Base-by-base conservation (phyloP, 1,140 invertebrate species). In the Drosophila prosaltans region DNA sequence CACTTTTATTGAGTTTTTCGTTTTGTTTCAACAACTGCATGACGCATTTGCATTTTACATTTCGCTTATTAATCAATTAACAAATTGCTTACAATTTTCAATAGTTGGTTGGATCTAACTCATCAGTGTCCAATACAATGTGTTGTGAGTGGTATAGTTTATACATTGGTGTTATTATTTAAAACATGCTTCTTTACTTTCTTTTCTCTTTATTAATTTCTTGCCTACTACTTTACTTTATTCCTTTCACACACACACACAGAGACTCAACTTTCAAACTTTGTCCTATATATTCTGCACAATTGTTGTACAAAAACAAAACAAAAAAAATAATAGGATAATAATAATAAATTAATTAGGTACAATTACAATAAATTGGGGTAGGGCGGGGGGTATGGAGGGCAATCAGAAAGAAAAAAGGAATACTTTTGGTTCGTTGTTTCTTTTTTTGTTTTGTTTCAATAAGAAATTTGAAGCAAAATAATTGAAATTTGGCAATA, bases 21-120 rank as follows among this genome's bases (percentile, higher is more conserved):
- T 89, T 88, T 71, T 81, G 69, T 89, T 89, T 83, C 78, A 78
- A 89, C 80, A 89, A 89, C 84, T 89, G 84, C 71, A 70, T 89
- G 77, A 80, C 78, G 69, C 69, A 48, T 60, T 76, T 72, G 65
- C 76, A 68, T 57, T 59, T 76, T 74, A 74, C 73, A 71, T 65
- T 81, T 62, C 66, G 80, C 84, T 78, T 89, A 83, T 78, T 89
- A 74, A 80, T 83, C 73, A 83, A 82, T 51, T 89, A 89, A 83
- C 78, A 89, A 89, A 39, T 89, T 89, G 74, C 70, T 71, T 80
- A 73, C 11, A 54, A 39, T 66, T 75, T 65, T 70, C 24, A 51
- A 51, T 51, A 51, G 45, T 51, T 51, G 45, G 21, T 51, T 51
- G 45, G 45, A 51, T 51, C 45, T 51, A 51, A 51, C 45, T 51